These are phyloP conservation scores for Hirtodrosophila histrioides DNA, from an alignment of 2,888 invertebrate genomes.

Conservation along the genomic window DNA sequence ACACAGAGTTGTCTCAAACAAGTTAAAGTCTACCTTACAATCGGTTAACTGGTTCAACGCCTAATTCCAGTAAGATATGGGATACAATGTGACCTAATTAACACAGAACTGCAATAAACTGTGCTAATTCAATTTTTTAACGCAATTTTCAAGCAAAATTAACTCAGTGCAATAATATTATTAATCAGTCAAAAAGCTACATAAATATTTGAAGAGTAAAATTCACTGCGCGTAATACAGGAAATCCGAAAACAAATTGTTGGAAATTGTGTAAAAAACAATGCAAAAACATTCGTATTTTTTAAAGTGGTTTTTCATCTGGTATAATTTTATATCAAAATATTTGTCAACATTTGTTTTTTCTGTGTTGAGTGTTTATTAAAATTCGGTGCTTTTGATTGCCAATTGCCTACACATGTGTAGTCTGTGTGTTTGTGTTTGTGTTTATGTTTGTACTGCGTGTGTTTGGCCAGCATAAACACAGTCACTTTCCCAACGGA, in stretches of 20 bases:
- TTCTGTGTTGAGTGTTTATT: constrained; percentile 33
- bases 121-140: too few relatives aligned
- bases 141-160: too few relatives aligned
- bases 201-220: constrained; percentile 38
- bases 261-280: not conserved
- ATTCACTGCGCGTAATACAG: constrained; percentile 6
- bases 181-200: constrained; percentile 25
- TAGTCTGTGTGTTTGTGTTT: constrained; percentile 27
- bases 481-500: not conserved
- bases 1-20: too few relatives aligned
- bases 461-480: constrained; percentile 42
- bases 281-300: constrained; percentile 18
- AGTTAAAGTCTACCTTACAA: too few relatives aligned
- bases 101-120: too few relatives aligned
- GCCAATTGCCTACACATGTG: too few relatives aligned
- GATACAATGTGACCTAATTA: too few relatives aligned
- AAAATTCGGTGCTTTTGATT: constrained; percentile 17
- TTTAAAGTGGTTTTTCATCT: constrained; percentile 9
- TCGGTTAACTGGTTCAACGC: too few relatives aligned
- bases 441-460: constrained; percentile 31
- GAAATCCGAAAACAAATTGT: constrained; percentile 38
- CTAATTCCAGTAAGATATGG: too few relatives aligned
- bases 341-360: constrained; percentile 29
- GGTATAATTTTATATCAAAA: constrained; percentile 36
- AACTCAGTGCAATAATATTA: constrained; percentile 3